Evolutionary conservation across 2,888 invertebrate species (phyloP), one percentile per base, ranked within the genome.

Genomic region (Aricia artaxerxes): DNA sequence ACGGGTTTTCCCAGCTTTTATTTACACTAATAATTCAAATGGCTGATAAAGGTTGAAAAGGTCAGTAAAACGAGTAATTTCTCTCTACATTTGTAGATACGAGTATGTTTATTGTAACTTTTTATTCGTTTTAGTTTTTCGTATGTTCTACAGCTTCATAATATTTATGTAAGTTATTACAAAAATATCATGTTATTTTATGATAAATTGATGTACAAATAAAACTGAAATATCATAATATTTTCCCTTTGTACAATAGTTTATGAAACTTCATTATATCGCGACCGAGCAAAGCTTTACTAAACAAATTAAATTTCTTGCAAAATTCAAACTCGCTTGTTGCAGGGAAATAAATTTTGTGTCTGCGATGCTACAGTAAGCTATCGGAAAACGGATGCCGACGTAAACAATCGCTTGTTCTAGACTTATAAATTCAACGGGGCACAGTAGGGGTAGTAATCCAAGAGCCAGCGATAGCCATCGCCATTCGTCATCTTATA

Each of bases 391-490:
- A 83, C 83, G 82, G 85, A 85, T 85, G 83, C 81, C 80, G 83
- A 83, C 86, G 88, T 87, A 89, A 89, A 89, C 88, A 88, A 87
- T 84, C 85, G 90, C 91, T 90, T 90, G 90, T 83, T 81, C 82
- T 89, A 84, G 85, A 84, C 85, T 87, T 88, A 89, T 88, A 91
- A 90, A 91, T 91, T 89, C 84, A 84, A 49, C 60, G 16, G 60
- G 31, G 78, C 61, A 61, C 49, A 49, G 78, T 40, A 60, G 69
- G 72, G 57, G 60, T 38, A 49, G 49, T 49, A 49, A 11, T 11
- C 49, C 49, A 49, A 49, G 49, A 49, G 9, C 9, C 44, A 9
- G 44, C 9, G 7, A 44, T 2, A 44, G 44, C 9, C 49, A 49
- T 24, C 24, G 49, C 9, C 9, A 0, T 49, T 9, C 49, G 2